Evolutionary conservation across 1,140 invertebrate species (phyloP), one percentile per base, ranked within the genome.

Genomic region (Neodiprion lecontei): DNA sequence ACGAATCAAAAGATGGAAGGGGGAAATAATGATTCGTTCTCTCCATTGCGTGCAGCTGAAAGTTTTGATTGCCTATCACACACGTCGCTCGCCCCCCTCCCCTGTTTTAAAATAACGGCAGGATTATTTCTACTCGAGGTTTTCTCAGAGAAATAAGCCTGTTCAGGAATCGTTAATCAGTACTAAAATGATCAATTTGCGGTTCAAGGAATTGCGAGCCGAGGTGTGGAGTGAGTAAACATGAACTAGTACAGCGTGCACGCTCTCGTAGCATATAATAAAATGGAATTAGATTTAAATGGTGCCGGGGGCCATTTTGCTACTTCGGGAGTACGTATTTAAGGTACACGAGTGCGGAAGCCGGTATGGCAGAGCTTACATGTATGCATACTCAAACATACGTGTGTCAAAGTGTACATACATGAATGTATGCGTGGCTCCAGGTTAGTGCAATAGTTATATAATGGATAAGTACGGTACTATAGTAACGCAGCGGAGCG

Each of bases 391-490:
- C 53, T 5, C 53, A 61, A 3, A 8, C 28, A 40, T 40, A 1
- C 28, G 28, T 40, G 28, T 40, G 28, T 3, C 5, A 40, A 40
- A 40, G 1, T 40, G 28, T 40, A 40, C 28, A 5, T 40, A 40
- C 5, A 40, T 40, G 28, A 40, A 40, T 40, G 28, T 40, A 40
- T 40, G 28, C 28, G 28, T 40, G 5, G 28, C 61, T 14, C 61
- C 12, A 65, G 61, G 17, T 65, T 69, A 11, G 17, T 40, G 67
- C 67, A 69, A 69, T 69, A 69, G 67, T 21, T 69, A 69, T 17
- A 65, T 21, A 69, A 47, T 23, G 67, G 40, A 47, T 69, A 40
- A 40, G 28, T 40, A 40, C 28, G 28, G 28, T 5, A 11, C 17
- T 21, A 14, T 47, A 69, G 40, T 23, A 47, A 12, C 21, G 67